Percentiles rank a stretch among this genome's conserved stretches.
Conservation (phyloP, 2,797 vertebrate genomes). For the Ciconia nigra region DNA sequence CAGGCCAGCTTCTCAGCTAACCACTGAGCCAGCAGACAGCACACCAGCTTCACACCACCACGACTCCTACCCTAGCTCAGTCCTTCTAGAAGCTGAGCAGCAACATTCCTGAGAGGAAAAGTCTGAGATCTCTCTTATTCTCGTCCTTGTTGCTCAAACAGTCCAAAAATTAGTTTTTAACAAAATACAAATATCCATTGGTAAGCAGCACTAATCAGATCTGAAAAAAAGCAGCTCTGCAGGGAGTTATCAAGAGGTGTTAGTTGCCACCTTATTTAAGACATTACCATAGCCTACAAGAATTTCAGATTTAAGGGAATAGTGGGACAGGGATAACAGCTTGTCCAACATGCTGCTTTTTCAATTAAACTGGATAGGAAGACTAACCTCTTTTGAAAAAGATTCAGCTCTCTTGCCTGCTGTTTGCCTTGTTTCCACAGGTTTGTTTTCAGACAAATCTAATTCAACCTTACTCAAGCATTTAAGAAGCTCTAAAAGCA, state of each 20-base stretch:
- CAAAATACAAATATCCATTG: neutral
- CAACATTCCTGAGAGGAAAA: neutral
- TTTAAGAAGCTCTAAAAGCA: neutral
- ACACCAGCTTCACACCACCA: neutral
- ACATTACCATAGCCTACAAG: neutral
- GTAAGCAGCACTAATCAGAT: neutral
- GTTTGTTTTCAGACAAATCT: neutral
- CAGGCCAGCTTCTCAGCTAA: neutral
- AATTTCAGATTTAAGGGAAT: neutral
- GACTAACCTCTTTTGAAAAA: neutral
- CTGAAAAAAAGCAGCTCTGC: neutral
- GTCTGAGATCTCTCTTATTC: neutral
- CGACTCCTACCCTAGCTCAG: neutral
- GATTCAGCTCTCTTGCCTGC: neutral
- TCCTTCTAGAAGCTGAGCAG: neutral
- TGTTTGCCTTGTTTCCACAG: neutral
- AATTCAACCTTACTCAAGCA: neutral
- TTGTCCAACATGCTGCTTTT: neutral
- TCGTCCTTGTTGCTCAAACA: neutral
- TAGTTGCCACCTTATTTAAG: neutral
- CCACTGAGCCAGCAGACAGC: accelerated
- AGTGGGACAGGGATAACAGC: neutral
- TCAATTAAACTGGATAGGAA: neutral
- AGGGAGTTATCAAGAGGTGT: neutral
- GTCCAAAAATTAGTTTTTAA: neutral